Evolutionary conservation across 2,113 vertebrate species (phyloP).

Genomic region (Lota lota): DNA sequence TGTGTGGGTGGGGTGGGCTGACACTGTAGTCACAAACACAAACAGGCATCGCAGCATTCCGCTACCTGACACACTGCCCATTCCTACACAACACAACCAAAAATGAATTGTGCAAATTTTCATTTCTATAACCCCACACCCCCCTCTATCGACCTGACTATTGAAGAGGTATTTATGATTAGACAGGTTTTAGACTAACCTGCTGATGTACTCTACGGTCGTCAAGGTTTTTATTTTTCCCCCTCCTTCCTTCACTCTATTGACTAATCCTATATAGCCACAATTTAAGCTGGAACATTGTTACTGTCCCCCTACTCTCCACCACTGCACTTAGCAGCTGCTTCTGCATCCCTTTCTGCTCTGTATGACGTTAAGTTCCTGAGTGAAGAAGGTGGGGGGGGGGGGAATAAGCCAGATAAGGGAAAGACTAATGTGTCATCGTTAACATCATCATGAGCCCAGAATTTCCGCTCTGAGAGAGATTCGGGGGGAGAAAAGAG

Average conservation of each 20-base stretch:
- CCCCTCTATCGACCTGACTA: too few relatives aligned
- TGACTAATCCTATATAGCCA: not conserved
- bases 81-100: slow-evolving; percentile 60
- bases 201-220: too few relatives aligned
- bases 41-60: slow-evolving; percentile 45
- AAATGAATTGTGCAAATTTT: too few relatives aligned
- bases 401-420: slow-evolving; percentile 18
- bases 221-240: slow-evolving; percentile 15
- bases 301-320: slow-evolving; percentile 31
- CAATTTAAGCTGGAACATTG: not conserved
- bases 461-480: slow-evolving; percentile 22
- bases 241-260: not conserved
- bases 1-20: slow-evolving; percentile 12
- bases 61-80: slow-evolving; percentile 44
- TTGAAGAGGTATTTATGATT: too few relatives aligned
- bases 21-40: slow-evolving; percentile 11
- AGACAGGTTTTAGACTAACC: too few relatives aligned
- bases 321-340: slow-evolving; percentile 37
- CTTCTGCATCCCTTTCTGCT: slow-evolving; percentile 23
- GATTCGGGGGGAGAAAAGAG: slow-evolving; percentile 8
- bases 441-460: slow-evolving; percentile 20
- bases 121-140: too few relatives aligned
- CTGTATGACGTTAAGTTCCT: slow-evolving; percentile 36
- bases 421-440: slow-evolving; percentile 26
- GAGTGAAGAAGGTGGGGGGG: slow-evolving; percentile 32